Evolutionary conservation across 1,140 invertebrate species (phyloP), one percentile per base, ranked within the genome.

Genomic region (Phortica variegata): DNA sequence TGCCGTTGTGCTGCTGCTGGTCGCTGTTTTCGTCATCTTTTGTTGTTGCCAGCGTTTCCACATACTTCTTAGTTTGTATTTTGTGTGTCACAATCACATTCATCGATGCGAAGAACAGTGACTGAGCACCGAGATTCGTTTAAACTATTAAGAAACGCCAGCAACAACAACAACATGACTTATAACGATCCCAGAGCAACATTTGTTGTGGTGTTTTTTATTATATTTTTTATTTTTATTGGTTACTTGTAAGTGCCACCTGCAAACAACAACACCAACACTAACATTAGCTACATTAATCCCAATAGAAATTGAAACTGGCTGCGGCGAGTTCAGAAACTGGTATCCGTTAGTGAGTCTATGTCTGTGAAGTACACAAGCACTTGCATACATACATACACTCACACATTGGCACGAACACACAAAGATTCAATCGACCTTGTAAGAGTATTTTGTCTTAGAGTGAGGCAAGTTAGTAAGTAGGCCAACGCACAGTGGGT

Each of bases 231-330:
- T 26, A 10, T 26, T 26, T 5, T 26, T 26, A 6, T 10, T 26
- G 12, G 18, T 38, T 18, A 38, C 3, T 16, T 16, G 36, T 12
- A 38, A 38, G 49, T 63, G 52, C 50, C 63, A 68, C 60, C 63
- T 66, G 63, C 63, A 63, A 47, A 47, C 60, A 55, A 51, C 54
- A 51, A 48, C 56, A 49, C 43, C 52, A 33, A 29, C 43, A 42
- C 44, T 60, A 55, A 45, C 47, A 53, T 46, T 52, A 68, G 60
- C 69, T n/a, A n/a, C n/a, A n/a, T n/a, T 68, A 68, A 68, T 68
- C 63, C 63, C 65, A 68, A 60, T 68, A 68, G 63, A 68, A 68
- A 68, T 68, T 68, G 65, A 68, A 68, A 68, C 63, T 68, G 66
- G 63, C 63, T 69, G 65, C 57, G 63, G 60, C 63, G 68, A 66